Base-by-base conservation (phyloP, 2,113 vertebrate species). In the Misgurnus mizolepis region DNA sequence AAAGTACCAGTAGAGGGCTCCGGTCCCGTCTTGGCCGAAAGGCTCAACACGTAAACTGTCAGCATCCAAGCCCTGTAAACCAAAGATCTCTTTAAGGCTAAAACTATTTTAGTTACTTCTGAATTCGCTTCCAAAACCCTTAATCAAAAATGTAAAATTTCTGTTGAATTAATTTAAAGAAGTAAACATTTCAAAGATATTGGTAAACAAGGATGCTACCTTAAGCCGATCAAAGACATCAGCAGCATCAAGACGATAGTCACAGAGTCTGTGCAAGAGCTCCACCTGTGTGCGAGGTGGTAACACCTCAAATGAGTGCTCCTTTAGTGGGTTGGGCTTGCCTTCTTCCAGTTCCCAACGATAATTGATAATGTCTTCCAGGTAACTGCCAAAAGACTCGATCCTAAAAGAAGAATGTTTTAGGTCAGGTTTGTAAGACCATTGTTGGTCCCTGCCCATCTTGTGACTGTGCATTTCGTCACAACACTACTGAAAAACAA, bases 1-100 rank as follows among this genome's bases (percentile, higher is more conserved):
- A 86, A 99, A 99, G 90, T 99, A 99, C 98, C 98, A 99, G 83
- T 99, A 99, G 90, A 97, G 94, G 86, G 96, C 96, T 3, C 98
- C 96, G 0, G 91, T 91, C 82, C 94, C 95, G 89, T 98, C 98
- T 83, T 97, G 95, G 4, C 98, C 98, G 86, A 99, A 88, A 0
- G 97, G 97, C 88, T 98, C 97, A 70, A 99, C 97, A 0, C 98
- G 94, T 81, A 99, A 93, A 87, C 96, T 99, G 88, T 99, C 97
- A 39, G 96, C 95, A 79, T 99, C 97, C 88, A 98, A 90, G 47
- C 98, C 97, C 98, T 99, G 87, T 18, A 64, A 76, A n/a, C 41
- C 14, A 17, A 66, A 3, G 12, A 40, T 18, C 17, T 14, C 6
- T 40, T 22, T 72, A 22, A 66, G 41, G 18, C 49, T n/a, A n/a